Evolutionary conservation across 2,888 invertebrate genomes (phyloP).

Genomic region (Perdita meconis): DNA sequence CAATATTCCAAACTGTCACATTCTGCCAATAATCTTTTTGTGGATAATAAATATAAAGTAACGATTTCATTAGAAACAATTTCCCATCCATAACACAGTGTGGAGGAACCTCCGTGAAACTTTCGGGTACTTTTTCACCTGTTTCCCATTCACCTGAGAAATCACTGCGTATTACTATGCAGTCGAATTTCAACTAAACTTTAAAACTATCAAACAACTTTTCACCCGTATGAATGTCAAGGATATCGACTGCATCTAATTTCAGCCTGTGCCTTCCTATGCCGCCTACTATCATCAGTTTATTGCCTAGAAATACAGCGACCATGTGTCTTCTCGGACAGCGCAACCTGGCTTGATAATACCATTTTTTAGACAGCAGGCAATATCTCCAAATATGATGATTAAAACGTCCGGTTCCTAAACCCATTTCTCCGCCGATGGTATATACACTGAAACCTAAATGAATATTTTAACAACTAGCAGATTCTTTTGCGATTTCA

Average conservation of each 20-base stretch:
- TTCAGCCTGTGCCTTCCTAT: slow-evolving; percentile 74
- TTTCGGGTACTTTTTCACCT: slow-evolving; percentile 66
- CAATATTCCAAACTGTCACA: not conserved
- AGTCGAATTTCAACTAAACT: not conserved
- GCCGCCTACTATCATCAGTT: slow-evolving; percentile 76
- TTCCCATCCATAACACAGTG: slow-evolving; percentile 68
- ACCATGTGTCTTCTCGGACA: slow-evolving; percentile 77
- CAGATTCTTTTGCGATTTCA: not conserved
- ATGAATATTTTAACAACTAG: not conserved
- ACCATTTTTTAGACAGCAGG: slow-evolving; percentile 77
- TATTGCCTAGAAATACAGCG: slow-evolving; percentile 70
- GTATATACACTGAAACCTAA: slow-evolving; percentile 76
- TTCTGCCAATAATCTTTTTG: slow-evolving; percentile 63
- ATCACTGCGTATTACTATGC: not conserved
- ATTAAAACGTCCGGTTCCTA: slow-evolving; percentile 75
- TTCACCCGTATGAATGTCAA: slow-evolving; percentile 73
- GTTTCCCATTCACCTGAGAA: slow-evolving; percentile 69
- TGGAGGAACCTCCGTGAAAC: slow-evolving; percentile 73
- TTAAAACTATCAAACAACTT: not conserved
- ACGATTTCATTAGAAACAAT: slow-evolving; percentile 69
- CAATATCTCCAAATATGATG: slow-evolving; percentile 76
- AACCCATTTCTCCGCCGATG: slow-evolving; percentile 75
- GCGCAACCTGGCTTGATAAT: slow-evolving; percentile 71
- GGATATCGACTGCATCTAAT: slow-evolving; percentile 69
- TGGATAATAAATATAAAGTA: slow-evolving; percentile 69